Base-by-base conservation (phyloP, 2,888 invertebrate genomes). In the Diplazon laetatorius region DNA sequence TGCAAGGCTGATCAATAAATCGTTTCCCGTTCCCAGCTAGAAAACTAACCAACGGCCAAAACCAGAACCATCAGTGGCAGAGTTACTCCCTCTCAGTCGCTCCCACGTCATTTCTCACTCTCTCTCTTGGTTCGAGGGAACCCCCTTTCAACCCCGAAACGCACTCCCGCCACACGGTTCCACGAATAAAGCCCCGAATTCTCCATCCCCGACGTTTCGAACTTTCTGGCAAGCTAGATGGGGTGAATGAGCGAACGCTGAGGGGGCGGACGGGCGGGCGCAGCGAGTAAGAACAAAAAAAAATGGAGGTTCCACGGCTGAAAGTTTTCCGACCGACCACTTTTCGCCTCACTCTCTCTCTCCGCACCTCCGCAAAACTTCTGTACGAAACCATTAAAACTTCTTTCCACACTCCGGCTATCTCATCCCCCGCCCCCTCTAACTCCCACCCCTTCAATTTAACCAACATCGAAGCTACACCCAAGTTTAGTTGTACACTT, bases 1-100 rank as follows among this genome's bases (percentile, higher is more conserved):
- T 18, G 65, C 69, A 70, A 83, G 76, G 44, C 81, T 87, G 89
- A 90, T 90, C 90, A 88, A 90, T 90, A 90, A 89, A 90, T 90
- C 87, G 87, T 86, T n/a, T 89, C 88, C 85, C 87, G 84, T 84
- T 84, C 81, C 84, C 63, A 60, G 63, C 65, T 63, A 42, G 22
- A 73, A 25, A 68, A 57, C 78, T 82, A 81, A 77, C 60, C 74
- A 69, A 72, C 76, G 60, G 75, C 75, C n/a, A n/a, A 79, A 80
- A 69, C 60, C 72, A 66, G 73, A 60, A 44, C 50, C 73, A 76
- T 73, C 74, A 37, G 57, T 60, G 55, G 22, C 55, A 74, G 35
- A 22, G 52, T 30, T 30, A 18, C 18, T 48, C 14, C 6, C n/a
- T 10, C 42, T 42, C n/a, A n/a, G 4, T 25, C 25, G 25, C 14